phyloP scores from a whole-genome alignment of 2,113 vertebrate species.

The Electrona antarctica region DNA sequence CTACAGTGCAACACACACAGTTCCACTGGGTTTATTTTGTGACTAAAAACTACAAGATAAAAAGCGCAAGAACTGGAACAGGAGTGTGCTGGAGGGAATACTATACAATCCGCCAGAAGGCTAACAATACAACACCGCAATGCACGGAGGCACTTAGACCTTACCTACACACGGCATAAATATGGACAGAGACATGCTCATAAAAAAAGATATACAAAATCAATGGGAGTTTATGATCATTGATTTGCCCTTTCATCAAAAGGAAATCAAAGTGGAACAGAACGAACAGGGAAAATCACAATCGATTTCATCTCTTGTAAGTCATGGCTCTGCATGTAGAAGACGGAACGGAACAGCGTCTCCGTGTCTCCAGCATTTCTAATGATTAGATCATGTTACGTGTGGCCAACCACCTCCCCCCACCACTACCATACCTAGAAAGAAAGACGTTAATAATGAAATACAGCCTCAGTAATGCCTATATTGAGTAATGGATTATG shows the following conservation, averaged over 20 bases:
- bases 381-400: neutral
- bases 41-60: neutral
- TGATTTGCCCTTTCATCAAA: constrained; percentile 14
- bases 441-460: neutral
- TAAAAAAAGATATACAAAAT: constrained; percentile 3
- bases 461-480: neutral
- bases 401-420: neutral
- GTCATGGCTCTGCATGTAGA: neutral
- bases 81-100: neutral
- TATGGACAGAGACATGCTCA: neutral
- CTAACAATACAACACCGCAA: neutral
- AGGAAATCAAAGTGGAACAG: neutral
- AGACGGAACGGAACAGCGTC: neutral
- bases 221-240: constrained; percentile 14
- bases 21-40: neutral
- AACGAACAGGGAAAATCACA: neutral
- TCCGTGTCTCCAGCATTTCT: neutral
- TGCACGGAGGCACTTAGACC: neutral
- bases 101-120: neutral
- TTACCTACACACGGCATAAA: neutral
- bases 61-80: neutral
- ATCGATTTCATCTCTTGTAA: constrained; percentile 4
- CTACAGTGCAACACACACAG: constrained; percentile 67
- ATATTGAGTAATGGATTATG: neutral
- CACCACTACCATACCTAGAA: too few species aligned